Conservation (phyloP, 2,797 vertebrate genomes). For the Dipus sagitta region DNA sequence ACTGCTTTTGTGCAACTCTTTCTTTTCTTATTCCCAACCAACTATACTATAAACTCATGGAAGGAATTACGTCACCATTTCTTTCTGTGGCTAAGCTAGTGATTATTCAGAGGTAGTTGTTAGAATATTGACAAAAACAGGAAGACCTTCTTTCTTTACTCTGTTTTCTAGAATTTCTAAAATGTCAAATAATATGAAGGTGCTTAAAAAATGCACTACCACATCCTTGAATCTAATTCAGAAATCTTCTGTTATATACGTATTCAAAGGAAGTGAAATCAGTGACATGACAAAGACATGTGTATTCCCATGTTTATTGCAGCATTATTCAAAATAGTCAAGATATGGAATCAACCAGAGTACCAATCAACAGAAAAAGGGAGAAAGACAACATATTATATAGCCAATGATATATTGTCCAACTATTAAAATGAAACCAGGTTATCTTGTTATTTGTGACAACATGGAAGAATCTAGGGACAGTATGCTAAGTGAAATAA, state of each 20-base stretch:
- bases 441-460: background rate
- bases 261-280: background rate
- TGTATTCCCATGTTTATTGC: background rate
- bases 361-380: background rate
- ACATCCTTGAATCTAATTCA: background rate
- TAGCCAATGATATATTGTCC: background rate
- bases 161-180: conserved; percentile 38
- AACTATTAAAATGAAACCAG: background rate
- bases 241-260: background rate
- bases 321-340: background rate
- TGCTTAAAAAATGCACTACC: background rate
- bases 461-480: background rate
- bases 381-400: background rate
- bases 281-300: background rate
- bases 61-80: background rate
- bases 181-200: background rate
- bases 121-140: conserved; percentile 6
- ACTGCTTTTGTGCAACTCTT: background rate
- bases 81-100: conserved; percentile 25
- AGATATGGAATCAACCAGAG: background rate
- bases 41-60: background rate
- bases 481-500: conserved; percentile 2
- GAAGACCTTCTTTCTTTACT: conserved; percentile 18
- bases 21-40: background rate
- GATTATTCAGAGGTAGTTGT: background rate